Evolutionary conservation across 2,797 vertebrate genomes (phyloP).

Genomic region (Fistularia commersonii): DNA sequence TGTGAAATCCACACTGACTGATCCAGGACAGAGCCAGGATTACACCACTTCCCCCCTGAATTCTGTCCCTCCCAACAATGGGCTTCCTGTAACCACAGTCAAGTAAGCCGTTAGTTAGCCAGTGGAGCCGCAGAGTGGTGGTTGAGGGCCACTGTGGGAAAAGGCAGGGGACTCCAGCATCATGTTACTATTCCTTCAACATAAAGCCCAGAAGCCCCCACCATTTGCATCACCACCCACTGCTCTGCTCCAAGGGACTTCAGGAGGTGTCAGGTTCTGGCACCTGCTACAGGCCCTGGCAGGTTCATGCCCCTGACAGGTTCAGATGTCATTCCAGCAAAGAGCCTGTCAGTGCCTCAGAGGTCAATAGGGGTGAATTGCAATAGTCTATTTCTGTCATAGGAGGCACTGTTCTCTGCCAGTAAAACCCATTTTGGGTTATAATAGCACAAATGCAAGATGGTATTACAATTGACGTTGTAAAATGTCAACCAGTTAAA

Average conservation of each 20-base stretch:
- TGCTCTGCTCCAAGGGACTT: constrained; percentile 45
- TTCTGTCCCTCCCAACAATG: constrained; percentile 74
- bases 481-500: constrained; percentile 5
- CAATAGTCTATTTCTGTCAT: constrained; percentile 27
- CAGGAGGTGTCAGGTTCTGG: constrained; percentile 66
- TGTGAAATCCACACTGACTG: constrained; percentile 86
- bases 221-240: constrained; percentile 48
- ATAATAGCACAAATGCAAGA: constrained; percentile 1
- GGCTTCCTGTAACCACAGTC: constrained; percentile 77
- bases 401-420: constrained; percentile 17
- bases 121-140: constrained; percentile 66
- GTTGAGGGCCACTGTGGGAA: constrained; percentile 79
- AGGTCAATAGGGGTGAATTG: constrained; percentile 43
- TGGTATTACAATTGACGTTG: background rate
- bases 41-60: constrained; percentile 78
- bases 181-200: constrained; percentile 68
- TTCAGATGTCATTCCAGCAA: constrained; percentile 59
- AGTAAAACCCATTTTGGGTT: background rate
- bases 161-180: constrained; percentile 69
- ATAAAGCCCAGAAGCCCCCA: constrained; percentile 43
- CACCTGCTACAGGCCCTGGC: constrained; percentile 59
- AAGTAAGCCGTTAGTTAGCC: constrained; percentile 79
- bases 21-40: constrained; percentile 84
- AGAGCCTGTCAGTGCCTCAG: constrained; percentile 38
- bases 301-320: constrained; percentile 52